Conservation (phyloP, 2,797 vertebrate genomes). For the Miichthys miiuy region DNA sequence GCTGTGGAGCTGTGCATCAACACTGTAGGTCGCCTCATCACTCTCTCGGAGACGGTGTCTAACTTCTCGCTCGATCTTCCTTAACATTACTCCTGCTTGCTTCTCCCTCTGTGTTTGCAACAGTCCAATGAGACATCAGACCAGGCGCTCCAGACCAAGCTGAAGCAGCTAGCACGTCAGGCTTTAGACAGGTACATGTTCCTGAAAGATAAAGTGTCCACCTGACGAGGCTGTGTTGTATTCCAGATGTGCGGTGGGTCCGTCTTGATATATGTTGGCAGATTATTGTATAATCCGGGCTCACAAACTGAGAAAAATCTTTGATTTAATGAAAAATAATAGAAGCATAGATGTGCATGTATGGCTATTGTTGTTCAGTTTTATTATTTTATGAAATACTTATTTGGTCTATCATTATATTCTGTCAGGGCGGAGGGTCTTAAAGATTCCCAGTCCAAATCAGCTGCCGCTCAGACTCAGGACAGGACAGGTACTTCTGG, state of each 20-base stretch:
- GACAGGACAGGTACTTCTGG: conserved; percentile 82
- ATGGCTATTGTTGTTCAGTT: background rate
- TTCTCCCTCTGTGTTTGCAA: conserved; percentile 37
- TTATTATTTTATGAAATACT: background rate
- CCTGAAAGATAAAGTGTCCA: background rate
- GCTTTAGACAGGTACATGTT: conserved; percentile 92
- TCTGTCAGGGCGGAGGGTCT: conserved; percentile 92
- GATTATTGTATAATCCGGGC: too few relatives aligned
- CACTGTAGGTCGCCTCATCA: conserved; percentile 85
- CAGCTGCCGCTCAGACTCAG: conserved; percentile 83
- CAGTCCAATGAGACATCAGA: conserved; percentile 97
- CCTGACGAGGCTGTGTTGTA: background rate
- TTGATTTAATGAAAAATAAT: background rate
- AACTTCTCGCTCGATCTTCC: background rate
- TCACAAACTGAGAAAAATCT: background rate
- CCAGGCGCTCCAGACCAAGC: conserved; percentile 90
- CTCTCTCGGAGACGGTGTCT: background rate
- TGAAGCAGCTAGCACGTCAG: conserved; percentile 96
- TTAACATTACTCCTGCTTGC: background rate
- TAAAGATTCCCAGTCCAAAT: conserved; percentile 90
- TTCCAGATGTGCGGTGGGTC: too few relatives aligned
- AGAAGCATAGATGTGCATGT: background rate
- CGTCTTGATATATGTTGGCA: too few relatives aligned
- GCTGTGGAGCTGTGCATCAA: conserved; percentile 97
- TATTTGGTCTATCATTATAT: background rate